Base-by-base conservation (phyloP, 2,888 invertebrate genomes). In the Choreutis nemorana region DNA sequence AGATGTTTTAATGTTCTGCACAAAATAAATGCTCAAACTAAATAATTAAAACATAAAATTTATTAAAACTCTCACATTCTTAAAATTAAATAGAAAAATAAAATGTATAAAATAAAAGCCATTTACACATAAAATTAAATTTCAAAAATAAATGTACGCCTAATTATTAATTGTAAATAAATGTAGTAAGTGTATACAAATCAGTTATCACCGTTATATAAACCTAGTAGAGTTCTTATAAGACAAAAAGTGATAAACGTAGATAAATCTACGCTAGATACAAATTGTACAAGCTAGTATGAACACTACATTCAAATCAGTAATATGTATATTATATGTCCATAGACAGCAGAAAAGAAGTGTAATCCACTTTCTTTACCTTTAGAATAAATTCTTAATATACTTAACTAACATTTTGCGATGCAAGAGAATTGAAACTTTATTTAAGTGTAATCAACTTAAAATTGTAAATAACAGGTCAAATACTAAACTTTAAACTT, bases 401-500 rank as follows among this genome's bases (percentile, higher is more conserved):
- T 55, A 55, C 55, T 60, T n/a, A n/a, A n/a, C 44, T 58, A 63
- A 68, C 60, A 62, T 58, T 67, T 68, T 77, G 77, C 77, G 75
- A 77, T 78, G 77, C 77, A 73, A 73, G 77, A 71, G 77, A 78
- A 77, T 78, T 78, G 77, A 78, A 66, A 60, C 56, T 52, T n/a
- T 64, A 66, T 68, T 63, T 67, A 66, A 61, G 64, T 57, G 52
- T 57, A 58, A 57, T 55, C 53, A 60, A 15, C 9, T 26, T 15
- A 14, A 26, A 13, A 14, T 26, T 26, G 18, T 7, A 26, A 26
- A 32, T 23, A 20, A n/a, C n/a, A n/a, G n/a, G n/a, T n/a, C n/a
- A n/a, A n/a, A n/a, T n/a, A n/a, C n/a, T n/a, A n/a, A n/a, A n/a
- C n/a, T n/a, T n/a, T n/a, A n/a, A n/a, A n/a, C n/a, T n/a, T n/a